Evolutionary conservation across 2,888 invertebrate genomes (phyloP).

Genomic region (Caenorhabditis becei): DNA sequence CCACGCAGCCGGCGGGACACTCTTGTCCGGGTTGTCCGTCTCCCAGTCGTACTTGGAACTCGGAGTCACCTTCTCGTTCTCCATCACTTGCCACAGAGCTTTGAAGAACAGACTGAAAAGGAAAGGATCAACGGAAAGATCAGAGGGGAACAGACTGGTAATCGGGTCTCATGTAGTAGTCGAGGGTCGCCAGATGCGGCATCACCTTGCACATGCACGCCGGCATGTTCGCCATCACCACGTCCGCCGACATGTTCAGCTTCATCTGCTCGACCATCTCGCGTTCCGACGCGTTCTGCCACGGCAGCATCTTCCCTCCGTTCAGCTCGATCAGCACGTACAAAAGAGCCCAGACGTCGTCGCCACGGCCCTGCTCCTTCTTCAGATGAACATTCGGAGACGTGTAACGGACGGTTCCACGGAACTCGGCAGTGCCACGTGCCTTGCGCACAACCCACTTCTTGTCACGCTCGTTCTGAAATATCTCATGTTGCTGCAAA

Average conservation of each 20-base stretch:
- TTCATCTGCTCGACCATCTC: slow-evolving; percentile 64
- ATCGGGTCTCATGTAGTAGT: slow-evolving; percentile 71
- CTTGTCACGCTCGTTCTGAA: slow-evolving; percentile 7
- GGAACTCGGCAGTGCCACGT: slow-evolving; percentile 74
- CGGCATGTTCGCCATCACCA: slow-evolving; percentile 70
- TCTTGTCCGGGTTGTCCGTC: slow-evolving; percentile 19
- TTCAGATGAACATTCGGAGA: slow-evolving; percentile 72
- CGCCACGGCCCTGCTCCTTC: slow-evolving; percentile 69
- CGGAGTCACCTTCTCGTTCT: slow-evolving; percentile 42
- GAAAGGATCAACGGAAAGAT: neutral
- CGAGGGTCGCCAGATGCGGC: slow-evolving; percentile 62
- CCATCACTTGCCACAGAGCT: slow-evolving; percentile 46
- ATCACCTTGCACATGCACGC: slow-evolving; percentile 46
- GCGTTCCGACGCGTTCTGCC: slow-evolving; percentile 71
- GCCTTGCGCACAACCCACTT: slow-evolving; percentile 69
- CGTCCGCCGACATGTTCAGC: slow-evolving; percentile 47
- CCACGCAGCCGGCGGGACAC: slow-evolving; percentile 30
- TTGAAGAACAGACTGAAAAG: slow-evolving; percentile 42
- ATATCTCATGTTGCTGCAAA: too few species aligned
- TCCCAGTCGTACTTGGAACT: slow-evolving; percentile 51
- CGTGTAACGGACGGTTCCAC: slow-evolving; percentile 76
- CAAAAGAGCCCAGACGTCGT: slow-evolving; percentile 64
- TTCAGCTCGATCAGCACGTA: slow-evolving; percentile 84
- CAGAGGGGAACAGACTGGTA: slow-evolving; percentile 40
- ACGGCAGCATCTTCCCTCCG: slow-evolving; percentile 81